Evolutionary conservation across 1,140 invertebrate genomes (phyloP).

Genomic region (Delia radicum): DNA sequence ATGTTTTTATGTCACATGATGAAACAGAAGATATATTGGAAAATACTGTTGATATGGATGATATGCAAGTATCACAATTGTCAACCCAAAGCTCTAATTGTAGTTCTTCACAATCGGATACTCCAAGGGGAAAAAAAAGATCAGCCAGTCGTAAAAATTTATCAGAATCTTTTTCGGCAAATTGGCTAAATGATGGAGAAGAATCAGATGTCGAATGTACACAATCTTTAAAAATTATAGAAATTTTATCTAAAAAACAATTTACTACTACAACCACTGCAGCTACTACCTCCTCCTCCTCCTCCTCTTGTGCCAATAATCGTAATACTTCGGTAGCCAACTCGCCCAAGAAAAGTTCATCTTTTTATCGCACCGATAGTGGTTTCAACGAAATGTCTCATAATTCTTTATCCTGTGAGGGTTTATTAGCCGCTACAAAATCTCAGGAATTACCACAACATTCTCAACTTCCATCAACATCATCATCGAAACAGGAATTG

Average conservation of each 20-base stretch:
- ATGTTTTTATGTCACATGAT: slow-evolving; percentile 26
- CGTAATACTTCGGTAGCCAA: neutral
- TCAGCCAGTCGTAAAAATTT: slow-evolving; percentile 52
- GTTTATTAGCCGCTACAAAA: slow-evolving; percentile 29
- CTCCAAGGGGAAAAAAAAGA: slow-evolving; percentile 41
- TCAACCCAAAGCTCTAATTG: slow-evolving; percentile 41
- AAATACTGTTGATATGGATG: slow-evolving; percentile 35
- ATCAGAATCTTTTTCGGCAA: slow-evolving; percentile 47
- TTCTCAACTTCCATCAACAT: slow-evolving; percentile 7
- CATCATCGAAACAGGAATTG: slow-evolving; percentile 33
- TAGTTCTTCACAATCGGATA: slow-evolving; percentile 51
- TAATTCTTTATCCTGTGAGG: slow-evolving; percentile 29
- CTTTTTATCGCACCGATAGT: slow-evolving; percentile 46
- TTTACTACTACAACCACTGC: neutral
- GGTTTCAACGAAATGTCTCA: slow-evolving; percentile 55
- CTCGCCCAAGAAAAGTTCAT: slow-evolving; percentile 20
- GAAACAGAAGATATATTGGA: slow-evolving; percentile 30
- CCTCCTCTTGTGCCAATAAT: neutral
- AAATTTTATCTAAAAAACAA: slow-evolving; percentile 5
- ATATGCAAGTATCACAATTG: slow-evolving; percentile 42
- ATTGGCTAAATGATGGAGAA: slow-evolving; percentile 36
- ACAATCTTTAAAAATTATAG: neutral
- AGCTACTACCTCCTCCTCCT: neutral
- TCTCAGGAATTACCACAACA: neutral
- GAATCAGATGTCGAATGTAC: neutral